phyloP scores from a whole-genome alignment of 2,888 invertebrate species.

The Rhaphigaster nebulosa region DNA sequence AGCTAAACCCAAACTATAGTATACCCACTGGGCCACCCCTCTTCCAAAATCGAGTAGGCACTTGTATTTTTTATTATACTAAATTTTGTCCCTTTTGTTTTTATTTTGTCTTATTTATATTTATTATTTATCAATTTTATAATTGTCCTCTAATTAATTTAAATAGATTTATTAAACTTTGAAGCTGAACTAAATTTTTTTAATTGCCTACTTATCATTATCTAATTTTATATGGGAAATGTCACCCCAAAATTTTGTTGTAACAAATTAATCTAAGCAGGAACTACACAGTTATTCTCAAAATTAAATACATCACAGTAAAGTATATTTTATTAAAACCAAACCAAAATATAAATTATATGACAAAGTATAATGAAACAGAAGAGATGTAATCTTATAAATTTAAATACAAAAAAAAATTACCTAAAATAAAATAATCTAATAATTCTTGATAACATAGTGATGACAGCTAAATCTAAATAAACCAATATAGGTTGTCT shows the following conservation, averaged over 20 bases:
- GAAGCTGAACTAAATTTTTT: not conserved
- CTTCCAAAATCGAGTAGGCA: no score
- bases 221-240: no score
- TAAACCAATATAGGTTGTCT: not conserved
- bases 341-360: not conserved
- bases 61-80: no score
- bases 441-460: not conserved
- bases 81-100: no score
- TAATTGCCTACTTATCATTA: not conserved
- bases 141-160: not conserved
- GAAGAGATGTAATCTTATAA: not conserved
- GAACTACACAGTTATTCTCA: not conserved
- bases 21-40: no score
- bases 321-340: not conserved
- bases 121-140: not conserved
- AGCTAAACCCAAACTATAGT: no score
- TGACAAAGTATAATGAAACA: not conserved
- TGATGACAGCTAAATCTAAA: not conserved
- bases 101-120: no score
- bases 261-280: not conserved
- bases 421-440: not conserved
- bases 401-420: not conserved
- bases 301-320: not conserved
- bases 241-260: not conserved
- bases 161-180: not conserved